Conservation (phyloP, 2,888 invertebrate species). For the Pterostichus madidus region DNA sequence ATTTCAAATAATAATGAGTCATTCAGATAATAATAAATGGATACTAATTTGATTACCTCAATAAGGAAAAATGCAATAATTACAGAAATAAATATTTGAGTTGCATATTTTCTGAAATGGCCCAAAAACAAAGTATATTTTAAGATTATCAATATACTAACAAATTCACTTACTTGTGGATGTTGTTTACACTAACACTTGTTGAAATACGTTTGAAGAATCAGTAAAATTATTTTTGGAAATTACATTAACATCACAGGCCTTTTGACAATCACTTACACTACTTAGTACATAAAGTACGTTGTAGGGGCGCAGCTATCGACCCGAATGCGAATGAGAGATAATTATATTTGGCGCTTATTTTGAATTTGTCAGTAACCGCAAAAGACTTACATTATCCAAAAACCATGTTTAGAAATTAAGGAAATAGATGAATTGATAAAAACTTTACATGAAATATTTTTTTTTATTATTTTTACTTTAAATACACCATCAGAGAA, state of each 20-base stretch:
- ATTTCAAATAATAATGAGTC: conserved; percentile 29
- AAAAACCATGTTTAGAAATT: too few species aligned
- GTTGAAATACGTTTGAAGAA: conserved; percentile 57
- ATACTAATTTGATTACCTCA: conserved; percentile 32
- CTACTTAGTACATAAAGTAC: conserved; percentile 31
- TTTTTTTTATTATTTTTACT: conserved; percentile 73
- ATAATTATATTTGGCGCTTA: conserved; percentile 34
- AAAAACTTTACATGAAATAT: conserved; percentile 73
- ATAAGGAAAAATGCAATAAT: conserved; percentile 30
- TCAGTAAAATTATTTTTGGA: conserved; percentile 61
- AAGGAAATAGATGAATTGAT: not conserved
- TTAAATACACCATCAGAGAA: conserved; percentile 76
- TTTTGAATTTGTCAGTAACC: conserved; percentile 28
- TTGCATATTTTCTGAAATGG: not conserved
- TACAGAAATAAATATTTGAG: conserved; percentile 32
- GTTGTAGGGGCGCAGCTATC: conserved; percentile 54
- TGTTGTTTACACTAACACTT: conserved; percentile 62
- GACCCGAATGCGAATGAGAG: not conserved
- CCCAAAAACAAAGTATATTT: conserved; percentile 1
- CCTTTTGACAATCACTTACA: conserved; percentile 63
- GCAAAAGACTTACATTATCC: too few species aligned
- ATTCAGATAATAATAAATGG: conserved; percentile 27
- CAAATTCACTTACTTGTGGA: conserved; percentile 47
- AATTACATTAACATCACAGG: conserved; percentile 63
- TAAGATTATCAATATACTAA: conserved; percentile 13